Evolutionary conservation across 2,888 invertebrate species (phyloP).

Genomic region (Maniola hyperantus): DNA sequence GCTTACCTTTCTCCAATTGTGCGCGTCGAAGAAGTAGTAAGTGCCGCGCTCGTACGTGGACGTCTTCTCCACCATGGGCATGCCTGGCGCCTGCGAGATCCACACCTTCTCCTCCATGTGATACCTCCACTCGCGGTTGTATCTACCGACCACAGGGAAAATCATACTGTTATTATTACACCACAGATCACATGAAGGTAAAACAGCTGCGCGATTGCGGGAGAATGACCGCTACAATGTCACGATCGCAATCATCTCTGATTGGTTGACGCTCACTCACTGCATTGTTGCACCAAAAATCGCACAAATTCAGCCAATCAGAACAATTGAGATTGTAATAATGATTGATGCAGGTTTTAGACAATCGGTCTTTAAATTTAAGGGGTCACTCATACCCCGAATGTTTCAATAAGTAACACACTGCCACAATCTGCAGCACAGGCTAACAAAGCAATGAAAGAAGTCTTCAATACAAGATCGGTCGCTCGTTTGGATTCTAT

Average conservation of each 20-base stretch:
- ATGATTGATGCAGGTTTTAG: too few relatives aligned
- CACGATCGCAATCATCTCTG: too few relatives aligned
- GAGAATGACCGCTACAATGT: too few relatives aligned
- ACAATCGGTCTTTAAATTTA: too few relatives aligned
- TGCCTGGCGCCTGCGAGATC: conserved; percentile 98
- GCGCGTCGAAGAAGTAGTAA: conserved; percentile 99
- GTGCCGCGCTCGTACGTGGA: conserved; percentile 98
- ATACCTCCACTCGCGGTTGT: conserved; percentile 99
- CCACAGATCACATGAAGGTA: not conserved
- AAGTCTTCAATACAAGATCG: not conserved
- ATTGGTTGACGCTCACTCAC: too few relatives aligned
- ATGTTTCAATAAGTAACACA: not conserved
- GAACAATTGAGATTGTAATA: too few relatives aligned
- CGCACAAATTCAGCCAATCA: too few relatives aligned
- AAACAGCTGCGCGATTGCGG: too few relatives aligned
- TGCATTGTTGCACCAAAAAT: too few relatives aligned
- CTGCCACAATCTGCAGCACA: too few relatives aligned
- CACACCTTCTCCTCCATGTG: conserved; percentile 99
- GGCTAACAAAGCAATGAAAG: not conserved
- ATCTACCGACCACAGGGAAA: conserved; percentile 81
- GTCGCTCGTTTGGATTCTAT: too few relatives aligned
- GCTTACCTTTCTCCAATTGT: conserved; percentile 96
- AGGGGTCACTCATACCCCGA: too few relatives aligned
- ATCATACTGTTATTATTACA: not conserved
- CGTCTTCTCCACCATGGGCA: conserved; percentile 97